Evolutionary conservation across 2,888 invertebrate species (phyloP), one percentile per base, ranked within the genome.

Genomic region (Leptinotarsa rubiginosa): DNA sequence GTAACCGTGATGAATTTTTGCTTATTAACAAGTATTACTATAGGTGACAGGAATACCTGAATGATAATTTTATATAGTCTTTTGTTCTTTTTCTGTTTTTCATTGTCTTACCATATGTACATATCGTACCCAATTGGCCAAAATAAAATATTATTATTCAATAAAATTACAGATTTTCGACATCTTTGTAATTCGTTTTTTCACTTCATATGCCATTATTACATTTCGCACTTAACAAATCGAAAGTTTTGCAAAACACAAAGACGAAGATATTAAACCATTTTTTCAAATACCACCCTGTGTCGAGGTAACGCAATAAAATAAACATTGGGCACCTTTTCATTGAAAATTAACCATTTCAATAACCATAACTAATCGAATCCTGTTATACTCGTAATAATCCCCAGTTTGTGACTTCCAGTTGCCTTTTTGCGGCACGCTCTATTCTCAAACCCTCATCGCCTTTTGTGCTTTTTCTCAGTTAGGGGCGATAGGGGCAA

Each of bases 351-450:
- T 56, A 56, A 56, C 56, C 56, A 56, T 56, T 56, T 4, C 56
- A 22, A 56, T 56, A 56, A 12, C 56, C 56, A 56, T 56, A 56
- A 56, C 56, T 56, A 56, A 56, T 56, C 1, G 56, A 56, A 20
- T 22, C 15, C 56, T 56, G 56, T 56, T 56, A 22, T 56, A 56
- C 20, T 56, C 56, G 56, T 56, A 22, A 22, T 56, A 56, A 56
- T 56, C 56, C 56, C 15, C 20, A 56, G 56, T 56, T 56, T 56
- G 56, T 22, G 56, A 56, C 20, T 56, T 56, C 20, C 25, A 20
- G 22, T 10, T 16, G 56, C 20, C 22, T 50, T 50, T n/a, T 16
- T 56, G 20, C 20, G 56, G 56, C 56, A 56, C 56, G 56, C 56
- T 56, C 56, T 22, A 22, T 56, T 20, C 25, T 56, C 56, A 56